phyloP scores from a whole-genome alignment of 2,113 vertebrate genomes.

The Anhinga rufa region DNA sequence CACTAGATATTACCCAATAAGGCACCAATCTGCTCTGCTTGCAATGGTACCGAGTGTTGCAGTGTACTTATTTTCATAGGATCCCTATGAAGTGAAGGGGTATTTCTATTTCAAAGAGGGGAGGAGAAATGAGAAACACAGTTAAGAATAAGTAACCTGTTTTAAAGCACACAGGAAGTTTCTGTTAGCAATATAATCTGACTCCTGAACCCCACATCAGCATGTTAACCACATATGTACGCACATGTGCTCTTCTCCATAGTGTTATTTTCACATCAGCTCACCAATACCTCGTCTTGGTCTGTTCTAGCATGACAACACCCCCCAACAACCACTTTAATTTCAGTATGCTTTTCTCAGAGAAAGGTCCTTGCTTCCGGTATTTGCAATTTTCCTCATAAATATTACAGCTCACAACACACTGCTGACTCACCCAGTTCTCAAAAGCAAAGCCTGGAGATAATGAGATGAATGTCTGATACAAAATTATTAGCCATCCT shows the following conservation, averaged over 20 bases:
- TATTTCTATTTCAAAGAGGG: background rate
- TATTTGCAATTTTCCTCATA: background rate
- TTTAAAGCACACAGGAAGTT: background rate
- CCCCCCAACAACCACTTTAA: background rate
- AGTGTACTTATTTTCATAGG: background rate
- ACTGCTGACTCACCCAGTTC: fast-evolving
- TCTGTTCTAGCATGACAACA: background rate
- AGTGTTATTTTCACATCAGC: background rate
- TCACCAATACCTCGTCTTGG: background rate
- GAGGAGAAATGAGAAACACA: background rate
- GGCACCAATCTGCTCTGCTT: background rate
- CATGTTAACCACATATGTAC: background rate
- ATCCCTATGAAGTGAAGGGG: background rate
- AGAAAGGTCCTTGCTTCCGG: background rate
- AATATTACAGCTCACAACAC: background rate
- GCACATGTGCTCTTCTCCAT: background rate
- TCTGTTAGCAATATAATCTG: background rate
- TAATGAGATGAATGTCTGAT: background rate
- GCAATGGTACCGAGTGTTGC: background rate
- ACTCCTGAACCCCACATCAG: background rate
- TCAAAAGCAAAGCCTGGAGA: background rate
- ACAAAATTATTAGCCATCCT: background rate
- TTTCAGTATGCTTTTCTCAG: background rate
- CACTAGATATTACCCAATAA: background rate
- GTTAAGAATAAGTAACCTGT: background rate